phyloP scores from a whole-genome alignment of 2,113 vertebrate species.

The Dermatemys mawii region DNA sequence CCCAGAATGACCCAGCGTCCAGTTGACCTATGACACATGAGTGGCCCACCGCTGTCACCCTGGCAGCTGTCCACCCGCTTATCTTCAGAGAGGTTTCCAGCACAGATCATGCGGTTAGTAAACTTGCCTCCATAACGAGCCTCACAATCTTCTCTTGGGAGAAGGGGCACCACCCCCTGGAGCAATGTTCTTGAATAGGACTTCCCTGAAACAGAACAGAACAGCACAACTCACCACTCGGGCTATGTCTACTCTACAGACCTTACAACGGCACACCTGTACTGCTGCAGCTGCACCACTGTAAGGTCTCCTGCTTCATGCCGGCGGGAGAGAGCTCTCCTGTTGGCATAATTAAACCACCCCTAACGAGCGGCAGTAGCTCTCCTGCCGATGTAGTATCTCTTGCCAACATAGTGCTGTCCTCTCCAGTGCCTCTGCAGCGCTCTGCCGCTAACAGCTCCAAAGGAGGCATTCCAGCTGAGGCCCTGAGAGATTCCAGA shows the following conservation, averaged over 20 bases:
- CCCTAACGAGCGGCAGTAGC: no score
- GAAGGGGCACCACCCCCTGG: slow-evolving; percentile 87
- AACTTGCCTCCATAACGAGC: slow-evolving; percentile 86
- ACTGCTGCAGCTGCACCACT: no score
- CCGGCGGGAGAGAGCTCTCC: no score
- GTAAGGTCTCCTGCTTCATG: no score
- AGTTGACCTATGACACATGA: slow-evolving; percentile 83
- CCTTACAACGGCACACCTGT: no score
- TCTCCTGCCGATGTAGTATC: no score
- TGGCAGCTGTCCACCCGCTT: slow-evolving; percentile 86
- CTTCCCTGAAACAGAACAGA: slow-evolving; percentile 67
- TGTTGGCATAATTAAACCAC: no score
- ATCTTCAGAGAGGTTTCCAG: slow-evolving; percentile 87
- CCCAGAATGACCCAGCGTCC: slow-evolving; percentile 89
- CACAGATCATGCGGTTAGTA: slow-evolving; percentile 89
- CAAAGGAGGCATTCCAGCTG: neutral
- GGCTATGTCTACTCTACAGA: no score
- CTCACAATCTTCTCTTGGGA: slow-evolving; percentile 86
- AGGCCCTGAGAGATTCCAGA: neutral
- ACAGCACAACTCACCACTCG: neutral
- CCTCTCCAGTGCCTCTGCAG: no score
- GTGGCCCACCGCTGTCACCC: slow-evolving; percentile 90
- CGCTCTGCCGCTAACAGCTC: neutral
- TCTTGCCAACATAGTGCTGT: no score
- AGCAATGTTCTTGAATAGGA: slow-evolving; percentile 87